Conservation (phyloP, 2,797 vertebrate genomes). For the Oreortyx pictus region DNA sequence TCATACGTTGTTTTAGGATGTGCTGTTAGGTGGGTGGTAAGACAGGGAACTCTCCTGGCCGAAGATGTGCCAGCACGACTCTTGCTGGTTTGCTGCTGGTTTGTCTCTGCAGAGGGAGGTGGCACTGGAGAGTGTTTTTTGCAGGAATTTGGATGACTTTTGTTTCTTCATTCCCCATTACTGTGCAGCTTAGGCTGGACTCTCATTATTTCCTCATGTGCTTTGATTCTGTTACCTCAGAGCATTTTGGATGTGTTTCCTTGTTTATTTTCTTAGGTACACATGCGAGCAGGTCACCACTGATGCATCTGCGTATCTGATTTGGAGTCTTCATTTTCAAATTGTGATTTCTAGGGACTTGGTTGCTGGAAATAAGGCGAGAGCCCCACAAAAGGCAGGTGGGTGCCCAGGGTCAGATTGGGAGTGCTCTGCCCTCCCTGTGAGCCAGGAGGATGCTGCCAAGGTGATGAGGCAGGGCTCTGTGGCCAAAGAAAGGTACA, state of each 20-base stretch:
- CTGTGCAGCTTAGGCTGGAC: not conserved
- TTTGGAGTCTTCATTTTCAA: not conserved
- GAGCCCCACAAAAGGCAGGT: no score
- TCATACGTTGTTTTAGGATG: not conserved
- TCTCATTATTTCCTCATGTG: not conserved
- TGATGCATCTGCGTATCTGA: not conserved
- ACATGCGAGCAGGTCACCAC: not conserved
- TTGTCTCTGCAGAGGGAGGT: not conserved
- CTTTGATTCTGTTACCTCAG: not conserved
- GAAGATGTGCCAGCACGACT: not conserved
- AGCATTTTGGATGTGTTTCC: not conserved
- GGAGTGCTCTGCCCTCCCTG: not conserved
- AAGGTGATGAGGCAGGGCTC: not conserved
- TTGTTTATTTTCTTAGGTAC: not conserved
- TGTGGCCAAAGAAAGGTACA: not conserved
- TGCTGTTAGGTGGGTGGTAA: not conserved
- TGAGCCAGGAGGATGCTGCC: not conserved
- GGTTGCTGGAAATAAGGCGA: not conserved
- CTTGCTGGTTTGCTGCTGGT: not conserved
- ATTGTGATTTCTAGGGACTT: not conserved
- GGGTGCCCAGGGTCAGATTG: not conserved
- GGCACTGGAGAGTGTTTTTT: not conserved
- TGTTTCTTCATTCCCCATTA: not conserved
- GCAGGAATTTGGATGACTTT: not conserved
- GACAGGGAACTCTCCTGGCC: not conserved